Evolutionary conservation across 2,888 invertebrate genomes (phyloP).

Genomic region (Athetis lepigone): DNA sequence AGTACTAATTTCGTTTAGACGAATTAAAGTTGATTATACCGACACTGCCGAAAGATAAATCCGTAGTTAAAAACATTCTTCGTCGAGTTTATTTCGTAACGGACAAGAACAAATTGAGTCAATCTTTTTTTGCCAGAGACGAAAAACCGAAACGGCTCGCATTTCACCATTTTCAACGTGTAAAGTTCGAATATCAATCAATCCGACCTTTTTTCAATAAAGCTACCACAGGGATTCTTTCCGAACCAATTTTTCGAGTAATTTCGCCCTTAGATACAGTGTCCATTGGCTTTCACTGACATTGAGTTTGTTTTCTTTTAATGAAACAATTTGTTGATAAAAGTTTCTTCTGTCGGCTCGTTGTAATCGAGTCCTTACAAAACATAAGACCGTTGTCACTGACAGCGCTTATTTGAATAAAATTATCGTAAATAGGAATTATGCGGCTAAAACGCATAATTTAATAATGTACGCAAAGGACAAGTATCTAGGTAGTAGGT

Average conservation of each 20-base stretch:
- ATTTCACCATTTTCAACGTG: slow-evolving; percentile 87
- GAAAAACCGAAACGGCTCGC: slow-evolving; percentile 85
- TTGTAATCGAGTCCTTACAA: background rate
- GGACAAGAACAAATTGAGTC: slow-evolving; percentile 90
- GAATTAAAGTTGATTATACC: slow-evolving; percentile 82
- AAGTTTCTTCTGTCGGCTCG: slow-evolving; percentile 55
- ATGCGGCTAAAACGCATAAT: slow-evolving; percentile 9
- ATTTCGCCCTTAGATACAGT: slow-evolving; percentile 81
- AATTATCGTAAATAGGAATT: background rate
- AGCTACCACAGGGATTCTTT: slow-evolving; percentile 81
- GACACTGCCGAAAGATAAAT: slow-evolving; percentile 84
- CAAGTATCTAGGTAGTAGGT: background rate
- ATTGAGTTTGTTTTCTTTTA: slow-evolving; percentile 57
- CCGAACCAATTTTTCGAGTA: slow-evolving; percentile 84
- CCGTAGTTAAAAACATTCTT: slow-evolving; percentile 85
- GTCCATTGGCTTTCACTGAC: slow-evolving; percentile 69
- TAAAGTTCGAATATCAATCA: slow-evolving; percentile 89
- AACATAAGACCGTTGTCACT: background rate
- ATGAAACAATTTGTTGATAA: slow-evolving; percentile 73
- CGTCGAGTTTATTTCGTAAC: slow-evolving; percentile 86
- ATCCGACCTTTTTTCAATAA: slow-evolving; percentile 89
- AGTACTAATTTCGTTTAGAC: slow-evolving; percentile 77
- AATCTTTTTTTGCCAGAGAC: slow-evolving; percentile 87
- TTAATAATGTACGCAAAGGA: background rate
- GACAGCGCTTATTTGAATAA: slow-evolving; percentile 15